phyloP scores from a whole-genome alignment of 35 echinoderm and acorn worm species.

The Ptychodera flava region DNA sequence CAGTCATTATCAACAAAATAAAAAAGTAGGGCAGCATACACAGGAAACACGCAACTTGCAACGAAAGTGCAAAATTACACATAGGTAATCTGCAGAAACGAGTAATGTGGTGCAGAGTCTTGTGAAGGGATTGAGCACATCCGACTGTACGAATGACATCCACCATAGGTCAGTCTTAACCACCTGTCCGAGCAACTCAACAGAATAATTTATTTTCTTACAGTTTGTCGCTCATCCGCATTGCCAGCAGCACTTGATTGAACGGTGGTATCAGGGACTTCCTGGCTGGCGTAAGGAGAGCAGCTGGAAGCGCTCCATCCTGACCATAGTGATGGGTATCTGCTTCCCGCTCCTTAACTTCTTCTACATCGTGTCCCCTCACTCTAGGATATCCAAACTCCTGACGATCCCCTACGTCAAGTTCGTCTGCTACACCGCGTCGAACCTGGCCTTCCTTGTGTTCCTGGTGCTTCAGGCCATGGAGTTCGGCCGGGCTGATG shows the following conservation, averaged over 20 bases:
- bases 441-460: slow-evolving; percentile 73
- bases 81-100: too few species aligned
- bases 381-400: slow-evolving; percentile 52
- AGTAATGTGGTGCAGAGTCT: too few species aligned
- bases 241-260: slow-evolving; percentile 93
- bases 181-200: too few species aligned
- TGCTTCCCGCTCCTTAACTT: slow-evolving; percentile 73
- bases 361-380: slow-evolving; percentile 71
- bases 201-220: too few species aligned
- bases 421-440: slow-evolving; percentile 90
- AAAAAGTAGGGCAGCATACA: too few species aligned
- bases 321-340: slow-evolving; percentile 71
- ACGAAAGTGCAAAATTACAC: too few species aligned
- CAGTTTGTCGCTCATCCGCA: slow-evolving; percentile 99
- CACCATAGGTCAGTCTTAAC: too few species aligned
- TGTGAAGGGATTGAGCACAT: too few species aligned
- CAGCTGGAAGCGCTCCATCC: slow-evolving; percentile 23
- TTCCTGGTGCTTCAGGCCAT: slow-evolving; percentile 80
- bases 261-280: slow-evolving; percentile 92
- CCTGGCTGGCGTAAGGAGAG: slow-evolving; percentile 87
- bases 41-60: too few species aligned
- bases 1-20: too few species aligned
- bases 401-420: slow-evolving; percentile 90
- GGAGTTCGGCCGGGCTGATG: neutral
- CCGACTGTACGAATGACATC: too few species aligned